phyloP scores from a whole-genome alignment of 2,888 invertebrate species.

The Plebejus argus region DNA sequence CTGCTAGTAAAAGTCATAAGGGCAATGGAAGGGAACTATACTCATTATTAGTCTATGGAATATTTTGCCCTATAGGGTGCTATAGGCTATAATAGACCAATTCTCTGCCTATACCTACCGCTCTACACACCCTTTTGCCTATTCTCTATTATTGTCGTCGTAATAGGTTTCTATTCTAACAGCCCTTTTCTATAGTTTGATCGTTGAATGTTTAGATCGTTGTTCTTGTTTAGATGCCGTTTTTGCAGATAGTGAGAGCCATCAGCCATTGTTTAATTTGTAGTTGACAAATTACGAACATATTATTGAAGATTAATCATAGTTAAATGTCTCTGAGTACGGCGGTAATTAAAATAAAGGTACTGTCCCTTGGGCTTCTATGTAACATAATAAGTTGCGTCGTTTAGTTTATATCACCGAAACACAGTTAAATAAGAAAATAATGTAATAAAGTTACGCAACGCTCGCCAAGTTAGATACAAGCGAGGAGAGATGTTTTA shows the following conservation, averaged over 20 bases:
- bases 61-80: no score
- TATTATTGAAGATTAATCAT: no score
- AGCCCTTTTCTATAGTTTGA: neutral
- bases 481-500: slow-evolving; percentile 47
- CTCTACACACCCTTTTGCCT: slow-evolving; percentile 11
- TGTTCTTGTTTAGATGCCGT: neutral
- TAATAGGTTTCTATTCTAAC: slow-evolving; percentile 17
- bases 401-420: neutral
- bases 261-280: neutral
- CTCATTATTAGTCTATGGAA: neutral
- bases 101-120: neutral
- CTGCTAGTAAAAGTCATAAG: neutral
- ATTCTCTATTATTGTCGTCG: slow-evolving; percentile 17
- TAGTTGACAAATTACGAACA: no score
- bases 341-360: no score
- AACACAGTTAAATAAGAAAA: neutral
- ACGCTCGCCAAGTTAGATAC: neutral
- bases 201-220: no score
- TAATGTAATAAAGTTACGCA: slow-evolving; percentile 14
- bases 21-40: neutral
- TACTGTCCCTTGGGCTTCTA: neutral
- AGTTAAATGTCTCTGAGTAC: no score
- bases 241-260: neutral
- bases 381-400: neutral
- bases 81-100: neutral